phyloP scores from a whole-genome alignment of 2,113 vertebrate genomes.

The Ammodytes marinus region DNA sequence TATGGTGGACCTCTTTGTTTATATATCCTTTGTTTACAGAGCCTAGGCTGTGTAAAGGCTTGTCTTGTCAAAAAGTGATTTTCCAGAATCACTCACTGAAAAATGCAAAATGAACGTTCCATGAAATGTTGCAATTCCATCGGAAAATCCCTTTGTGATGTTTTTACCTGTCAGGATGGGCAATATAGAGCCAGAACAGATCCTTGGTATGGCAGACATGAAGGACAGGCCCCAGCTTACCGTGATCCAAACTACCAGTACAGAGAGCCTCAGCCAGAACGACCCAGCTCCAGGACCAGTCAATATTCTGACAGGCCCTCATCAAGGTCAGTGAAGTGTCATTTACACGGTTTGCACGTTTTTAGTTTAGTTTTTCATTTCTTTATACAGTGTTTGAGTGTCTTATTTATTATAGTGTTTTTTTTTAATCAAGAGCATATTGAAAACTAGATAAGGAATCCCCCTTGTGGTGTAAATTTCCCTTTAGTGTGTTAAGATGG shows the following conservation, averaged over 20 bases:
- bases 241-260: constrained; percentile 85
- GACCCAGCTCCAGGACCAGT: constrained; percentile 92
- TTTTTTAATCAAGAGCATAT: not conserved
- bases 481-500: not conserved
- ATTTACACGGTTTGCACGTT: not conserved
- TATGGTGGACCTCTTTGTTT: too few species aligned
- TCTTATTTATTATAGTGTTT: not conserved
- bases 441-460: not conserved
- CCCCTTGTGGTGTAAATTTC: not conserved
- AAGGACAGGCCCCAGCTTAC: constrained; percentile 78
- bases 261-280: constrained; percentile 87
- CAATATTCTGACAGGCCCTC: constrained; percentile 93
- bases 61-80: too few species aligned
- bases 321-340: constrained; percentile 86
- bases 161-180: constrained; percentile 80
- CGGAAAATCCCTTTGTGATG: not conserved
- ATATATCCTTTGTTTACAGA: too few species aligned
- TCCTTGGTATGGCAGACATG: constrained; percentile 87
- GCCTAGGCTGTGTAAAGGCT: too few species aligned
- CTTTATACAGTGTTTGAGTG: not conserved
- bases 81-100: too few species aligned
- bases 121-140: not conserved
- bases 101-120: not conserved
- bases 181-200: constrained; percentile 85
- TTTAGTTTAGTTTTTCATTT: not conserved